Evolutionary conservation across 1,140 invertebrate genomes (phyloP), one percentile per base, ranked within the genome.

Genomic region (Drosophila bocki): DNA sequence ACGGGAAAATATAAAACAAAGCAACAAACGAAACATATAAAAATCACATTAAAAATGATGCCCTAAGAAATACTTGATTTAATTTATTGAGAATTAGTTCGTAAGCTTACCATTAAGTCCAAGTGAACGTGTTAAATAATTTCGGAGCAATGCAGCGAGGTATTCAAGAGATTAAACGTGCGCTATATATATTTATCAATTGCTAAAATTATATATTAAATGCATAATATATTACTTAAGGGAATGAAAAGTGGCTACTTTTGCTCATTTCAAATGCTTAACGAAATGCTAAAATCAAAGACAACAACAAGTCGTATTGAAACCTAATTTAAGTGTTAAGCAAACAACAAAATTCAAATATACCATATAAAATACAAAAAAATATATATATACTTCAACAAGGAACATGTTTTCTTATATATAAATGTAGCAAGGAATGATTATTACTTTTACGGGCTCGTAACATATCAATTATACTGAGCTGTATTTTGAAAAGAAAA

Each of bases 401-500:
- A 51, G 51, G 39, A 59, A 67, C 41, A 79, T 44, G 61, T 87
- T 80, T 80, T 88, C 78, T 75, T 70, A 74, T 58, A 67, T 61
- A 61, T 39, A 22, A 39, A 54, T 54, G 53, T 54, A 80, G 47
- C 33, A 69, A 51, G 51, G 37, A 80, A 51, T 57, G 29, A 76
- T 75, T 13, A 76, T 53, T 72, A 82, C 63, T 74, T 85, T 82
- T 70, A 78, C 75, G 44, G 78, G 81, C 85, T 90, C 85, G 81
- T 90, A 74, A 90, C 85, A 90, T 90, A 90, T 90, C 85, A 90
- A 90, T 84, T 85, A 78, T 62, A 82, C 74, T 79, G 85, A 90
- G 85, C 85, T 85, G 63, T 79, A 79, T 82, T 79, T 88, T 61
- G 41, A 75, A 80, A 48, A 39, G 58, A 39, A 56, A 75, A 69